Conservation (phyloP, 37 sponge, comb jelly and placozoan species). For the Chondrosia reniformis region DNA sequence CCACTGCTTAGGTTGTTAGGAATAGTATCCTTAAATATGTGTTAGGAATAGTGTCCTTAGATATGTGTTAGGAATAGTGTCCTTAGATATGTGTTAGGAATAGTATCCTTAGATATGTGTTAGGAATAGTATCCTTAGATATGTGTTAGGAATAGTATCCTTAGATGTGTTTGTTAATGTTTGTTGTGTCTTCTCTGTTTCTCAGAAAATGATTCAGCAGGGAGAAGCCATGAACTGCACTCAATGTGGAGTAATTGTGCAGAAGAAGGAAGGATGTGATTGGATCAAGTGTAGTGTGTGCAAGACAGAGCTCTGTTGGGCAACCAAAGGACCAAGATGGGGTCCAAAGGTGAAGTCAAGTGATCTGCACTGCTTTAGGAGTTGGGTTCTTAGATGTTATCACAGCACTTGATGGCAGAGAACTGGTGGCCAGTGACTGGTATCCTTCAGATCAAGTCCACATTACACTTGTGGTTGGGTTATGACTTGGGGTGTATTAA, state of each 20-base stretch:
- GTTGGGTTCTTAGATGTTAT: no score
- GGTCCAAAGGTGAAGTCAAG: slow-evolving; percentile 86
- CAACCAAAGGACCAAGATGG: slow-evolving; percentile 92
- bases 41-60: not conserved
- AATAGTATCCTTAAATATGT: not conserved
- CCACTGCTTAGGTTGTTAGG: not conserved
- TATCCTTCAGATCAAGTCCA: not conserved
- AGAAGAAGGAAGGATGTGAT: slow-evolving; percentile 94
- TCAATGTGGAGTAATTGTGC: slow-evolving; percentile 74
- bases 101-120: no score
- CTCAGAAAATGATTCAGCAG: slow-evolving; percentile 55
- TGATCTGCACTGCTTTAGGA: no score
- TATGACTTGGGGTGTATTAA: slow-evolving; percentile 1
- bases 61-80: not conserved
- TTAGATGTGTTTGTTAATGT: no score
- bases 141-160: no score
- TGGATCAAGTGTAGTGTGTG: slow-evolving; percentile 93
- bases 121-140: no score
- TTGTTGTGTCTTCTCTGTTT: not conserved
- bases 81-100: not conserved
- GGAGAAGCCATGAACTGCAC: slow-evolving; percentile 93
- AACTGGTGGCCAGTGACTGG: no score
- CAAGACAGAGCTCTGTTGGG: slow-evolving; percentile 96
- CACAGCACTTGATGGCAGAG: no score
- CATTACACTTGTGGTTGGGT: no score